Conservation (phyloP, 2,797 vertebrate species). For the Eospalax fontanierii region DNA sequence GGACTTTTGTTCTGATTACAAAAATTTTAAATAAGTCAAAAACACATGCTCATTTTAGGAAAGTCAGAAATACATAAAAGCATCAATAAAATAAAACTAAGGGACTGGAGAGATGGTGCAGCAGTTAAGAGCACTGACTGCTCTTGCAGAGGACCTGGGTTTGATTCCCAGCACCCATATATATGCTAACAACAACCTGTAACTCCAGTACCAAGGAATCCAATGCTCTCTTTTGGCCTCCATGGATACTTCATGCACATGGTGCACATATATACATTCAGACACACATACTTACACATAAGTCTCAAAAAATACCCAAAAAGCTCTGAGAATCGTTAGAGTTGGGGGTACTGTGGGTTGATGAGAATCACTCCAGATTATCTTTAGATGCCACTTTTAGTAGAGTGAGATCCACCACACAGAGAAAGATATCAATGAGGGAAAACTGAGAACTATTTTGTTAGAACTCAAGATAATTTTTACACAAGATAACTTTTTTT, state of each 20-base stretch:
- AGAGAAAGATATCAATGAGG: background rate
- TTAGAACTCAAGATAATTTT: background rate
- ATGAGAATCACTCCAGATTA: background rate
- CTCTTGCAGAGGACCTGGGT: background rate
- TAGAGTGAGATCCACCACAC: background rate
- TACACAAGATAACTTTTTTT: background rate
- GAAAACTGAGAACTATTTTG: background rate
- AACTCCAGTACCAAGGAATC: background rate
- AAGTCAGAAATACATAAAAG: slow-evolving; percentile 25
- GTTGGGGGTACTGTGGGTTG: background rate
- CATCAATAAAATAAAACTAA: background rate
- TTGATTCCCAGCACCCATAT: background rate
- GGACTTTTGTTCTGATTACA: slow-evolving; percentile 16
- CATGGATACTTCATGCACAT: background rate
- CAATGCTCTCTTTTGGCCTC: background rate
- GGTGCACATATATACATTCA: background rate
- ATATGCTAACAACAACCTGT: background rate
- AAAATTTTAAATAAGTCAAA: slow-evolving; percentile 12
- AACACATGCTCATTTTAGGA: background rate
- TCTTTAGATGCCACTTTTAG: background rate
- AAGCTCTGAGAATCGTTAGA: background rate
- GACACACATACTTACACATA: background rate
- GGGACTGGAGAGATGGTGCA: background rate
- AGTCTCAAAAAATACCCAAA: background rate
- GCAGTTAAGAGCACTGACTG: background rate